Base-by-base conservation (phyloP, 1,140 invertebrate genomes). In the Megathymus violae region DNA sequence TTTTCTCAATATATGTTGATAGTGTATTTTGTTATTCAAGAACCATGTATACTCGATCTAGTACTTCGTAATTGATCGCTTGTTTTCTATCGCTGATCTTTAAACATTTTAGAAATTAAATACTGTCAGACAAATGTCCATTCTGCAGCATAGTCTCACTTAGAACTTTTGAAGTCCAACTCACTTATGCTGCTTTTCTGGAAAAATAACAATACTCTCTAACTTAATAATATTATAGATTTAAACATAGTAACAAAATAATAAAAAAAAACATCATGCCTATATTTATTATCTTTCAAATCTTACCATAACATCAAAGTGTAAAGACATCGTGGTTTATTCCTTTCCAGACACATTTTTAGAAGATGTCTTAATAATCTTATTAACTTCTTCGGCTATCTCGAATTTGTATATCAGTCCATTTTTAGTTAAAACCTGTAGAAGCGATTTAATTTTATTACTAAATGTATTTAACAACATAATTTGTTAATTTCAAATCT, bases 361-460 rank as follows among this genome's bases (percentile, higher is more conserved):
- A 1, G 27, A 31, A 31, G 4, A 31, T 7, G 27, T 31, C 27
- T 31, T 31, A 7, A 31, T 31, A 7, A 1, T 31, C 1, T 31
- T 31, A 7, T 9, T 64, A 1, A 67, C 15, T 16, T 44, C 64
- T 4, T 52, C 44, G 50, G 62, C 34, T 7, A 74, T 40, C 3
- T 67, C 62, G 10, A 17, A 31, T 17, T 71, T 79, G 25, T 73
- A 62, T 47, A 54, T 10, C 13, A 82, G 44, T n/a, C 80, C 80
- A 38, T 67, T 65, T 64, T 70, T 69, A 1, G 78, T 82, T 48
- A 82, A 51, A 4, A 77, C 62, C 80, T 81, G 56, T 52, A 31
- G 1, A 22, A 62, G 59, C 61, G 51, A 50, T 44, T 40, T 58
- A 22, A 50, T 27, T n/a, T 36, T 38, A 38, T 19, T 17, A 15